Conservation (phyloP, 2,888 invertebrate genomes). For the Spisula subtruncata region DNA sequence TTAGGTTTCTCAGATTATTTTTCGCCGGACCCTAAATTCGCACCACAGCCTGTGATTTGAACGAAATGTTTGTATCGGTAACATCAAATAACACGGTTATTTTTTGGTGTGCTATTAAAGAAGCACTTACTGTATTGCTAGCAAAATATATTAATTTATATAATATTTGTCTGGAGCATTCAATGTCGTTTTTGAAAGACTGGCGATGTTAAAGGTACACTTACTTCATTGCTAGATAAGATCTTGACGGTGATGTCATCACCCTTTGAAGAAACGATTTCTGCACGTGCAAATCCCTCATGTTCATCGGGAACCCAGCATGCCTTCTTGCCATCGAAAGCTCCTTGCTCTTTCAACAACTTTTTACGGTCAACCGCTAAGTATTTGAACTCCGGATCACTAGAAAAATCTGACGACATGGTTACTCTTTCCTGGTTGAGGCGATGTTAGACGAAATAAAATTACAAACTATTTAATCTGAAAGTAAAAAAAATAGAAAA, state of each 20-base stretch:
- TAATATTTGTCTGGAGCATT: neutral
- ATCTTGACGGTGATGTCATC: slow-evolving; percentile 97
- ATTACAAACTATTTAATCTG: neutral
- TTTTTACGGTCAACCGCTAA: slow-evolving; percentile 85
- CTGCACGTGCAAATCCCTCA: slow-evolving; percentile 98
- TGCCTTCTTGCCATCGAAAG: slow-evolving; percentile 93
- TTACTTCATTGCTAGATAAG: slow-evolving; percentile 89
- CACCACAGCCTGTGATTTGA: no score
- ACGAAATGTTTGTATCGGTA: no score
- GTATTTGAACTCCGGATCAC: slow-evolving; percentile 85
- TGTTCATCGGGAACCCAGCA: slow-evolving; percentile 99
- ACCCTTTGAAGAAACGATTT: slow-evolving; percentile 99
- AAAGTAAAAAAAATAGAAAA: neutral
- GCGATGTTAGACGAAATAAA: neutral
- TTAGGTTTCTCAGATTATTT: no score
- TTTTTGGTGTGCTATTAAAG: no score
- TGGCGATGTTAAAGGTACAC: neutral
- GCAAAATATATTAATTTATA: no score
- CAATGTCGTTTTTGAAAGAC: no score
- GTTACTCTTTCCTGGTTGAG: neutral
- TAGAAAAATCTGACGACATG: neutral
- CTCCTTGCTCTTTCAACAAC: slow-evolving; percentile 80
- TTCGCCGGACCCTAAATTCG: no score
- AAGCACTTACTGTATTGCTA: no score
- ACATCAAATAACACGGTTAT: no score